These are phyloP conservation scores for Phodopus roborovskii DNA, from an alignment of 2,113 vertebrate species.

Conservation along the genomic window DNA sequence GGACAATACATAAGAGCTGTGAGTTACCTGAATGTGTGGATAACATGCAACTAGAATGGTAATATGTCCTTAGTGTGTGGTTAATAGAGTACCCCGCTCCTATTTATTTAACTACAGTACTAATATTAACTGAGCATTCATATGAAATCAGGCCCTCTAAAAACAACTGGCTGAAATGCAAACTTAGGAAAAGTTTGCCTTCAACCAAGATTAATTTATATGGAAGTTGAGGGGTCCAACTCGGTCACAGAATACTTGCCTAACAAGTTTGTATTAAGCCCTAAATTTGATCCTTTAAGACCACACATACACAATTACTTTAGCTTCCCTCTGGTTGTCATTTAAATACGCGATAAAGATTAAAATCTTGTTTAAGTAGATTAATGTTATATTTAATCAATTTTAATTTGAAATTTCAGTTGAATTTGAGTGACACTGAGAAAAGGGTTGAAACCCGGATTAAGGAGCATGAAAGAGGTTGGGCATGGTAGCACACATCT, in stretches of 20 bases:
- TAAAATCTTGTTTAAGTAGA: conserved; percentile 28
- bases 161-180: neutral
- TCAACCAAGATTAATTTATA: neutral
- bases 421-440: conserved; percentile 21
- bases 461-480: neutral
- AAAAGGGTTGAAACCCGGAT: neutral
- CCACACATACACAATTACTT: neutral
- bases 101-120: neutral
- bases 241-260: neutral
- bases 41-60: neutral
- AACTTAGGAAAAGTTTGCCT: conserved; percentile 25
- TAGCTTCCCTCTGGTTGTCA: neutral
- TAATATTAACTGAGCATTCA: neutral
- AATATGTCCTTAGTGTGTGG: neutral
- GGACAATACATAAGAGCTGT: neutral
- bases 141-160: neutral
- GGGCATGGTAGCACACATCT: neutral
- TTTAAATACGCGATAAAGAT: conserved; percentile 29
- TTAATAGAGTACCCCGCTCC: neutral
- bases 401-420: conserved; percentile 12
- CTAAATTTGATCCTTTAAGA: neutral
- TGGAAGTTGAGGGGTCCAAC: neutral
- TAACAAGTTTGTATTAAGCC: neutral
- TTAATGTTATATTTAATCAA: neutral
- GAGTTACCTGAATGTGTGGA: neutral